Base-by-base conservation (phyloP, 2,797 vertebrate species). In the Tenualosa ilisha region DNA sequence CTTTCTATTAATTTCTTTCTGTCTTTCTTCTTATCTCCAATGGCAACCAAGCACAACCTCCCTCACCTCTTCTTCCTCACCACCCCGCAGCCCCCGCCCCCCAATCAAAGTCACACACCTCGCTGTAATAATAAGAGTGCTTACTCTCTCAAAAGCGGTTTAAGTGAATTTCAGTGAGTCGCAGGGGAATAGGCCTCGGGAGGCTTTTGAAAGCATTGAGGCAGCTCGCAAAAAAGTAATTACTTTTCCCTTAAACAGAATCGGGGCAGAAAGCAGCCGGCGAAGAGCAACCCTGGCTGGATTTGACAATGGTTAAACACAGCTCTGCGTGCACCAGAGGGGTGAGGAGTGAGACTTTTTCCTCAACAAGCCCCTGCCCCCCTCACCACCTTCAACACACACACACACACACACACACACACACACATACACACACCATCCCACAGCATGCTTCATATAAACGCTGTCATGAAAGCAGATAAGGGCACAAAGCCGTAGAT, bases 171-270 rank as follows among this genome's bases (percentile, higher is more conserved):
- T 85, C 79, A 86, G 87, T 37, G 82, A 86, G 50, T 82, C 83
- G 86, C 24, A 13, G 84, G 85, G 85, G 85, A 86, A 85, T 84
- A 85, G 46, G 75, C 84, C 81, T 84, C 81, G 59, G 83, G 85
- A 86, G 87, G 84, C 83, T 83, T 86, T 85, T 53, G 81, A 75
- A 79, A 79, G 85, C 85, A 88, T 86, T 85, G 84, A 84, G 85
- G 83, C 84, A 88, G 85, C 87, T 85, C 83, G 61, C 72, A 81
- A 82, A 87, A 31, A 88, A 86, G 87, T 86, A 86, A 88, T 88
- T 88, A 88, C 85, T 86, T 85, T 85, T 53, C 82, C 85, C 61
- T 53, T 83, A 88, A 88, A 84, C 87, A 84, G 84, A 88, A 88
- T 86, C 83, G 85, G 87, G 82, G 82, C 72, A 79, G 72, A 79